Evolutionary conservation across 2,797 vertebrate species (phyloP).

Genomic region (Kryptolebias ocellatus): DNA sequence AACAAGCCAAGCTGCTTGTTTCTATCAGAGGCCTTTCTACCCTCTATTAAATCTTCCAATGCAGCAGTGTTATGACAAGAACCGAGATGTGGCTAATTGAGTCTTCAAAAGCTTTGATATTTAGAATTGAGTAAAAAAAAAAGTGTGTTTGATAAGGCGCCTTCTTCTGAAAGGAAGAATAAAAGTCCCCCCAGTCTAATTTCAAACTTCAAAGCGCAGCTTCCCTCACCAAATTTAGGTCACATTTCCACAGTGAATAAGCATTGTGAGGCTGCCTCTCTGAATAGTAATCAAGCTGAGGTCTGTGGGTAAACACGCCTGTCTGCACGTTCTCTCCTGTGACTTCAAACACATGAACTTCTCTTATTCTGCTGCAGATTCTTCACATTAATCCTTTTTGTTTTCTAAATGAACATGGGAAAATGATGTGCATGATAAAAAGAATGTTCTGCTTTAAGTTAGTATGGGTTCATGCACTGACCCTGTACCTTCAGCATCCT

Average conservation of each 20-base stretch:
- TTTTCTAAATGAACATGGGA: conserved; percentile 20
- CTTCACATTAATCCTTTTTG: conserved; percentile 28
- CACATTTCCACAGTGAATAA: conserved; percentile 82
- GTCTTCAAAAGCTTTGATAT: conserved; percentile 64
- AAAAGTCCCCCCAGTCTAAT: conserved; percentile 77
- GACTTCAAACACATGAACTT: conserved; percentile 53
- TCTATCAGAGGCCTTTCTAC: background rate
- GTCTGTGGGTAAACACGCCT: conserved; percentile 80
- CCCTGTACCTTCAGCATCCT: too few relatives aligned
- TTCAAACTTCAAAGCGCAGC: conserved; percentile 84
- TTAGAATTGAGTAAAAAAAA: conserved; percentile 63
- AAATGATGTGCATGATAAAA: background rate
- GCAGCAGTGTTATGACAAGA: conserved; percentile 28
- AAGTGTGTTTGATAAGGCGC: conserved; percentile 33
- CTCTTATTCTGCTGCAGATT: conserved; percentile 23
- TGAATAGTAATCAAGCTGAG: conserved; percentile 82
- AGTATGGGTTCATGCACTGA: background rate
- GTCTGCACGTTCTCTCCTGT: conserved; percentile 58
- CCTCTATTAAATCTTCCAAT: conserved; percentile 29
- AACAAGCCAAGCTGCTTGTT: conserved; percentile 22
- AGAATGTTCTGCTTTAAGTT: background rate
- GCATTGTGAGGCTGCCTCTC: conserved; percentile 79
- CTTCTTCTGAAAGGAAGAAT: conserved; percentile 54
- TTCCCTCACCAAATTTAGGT: conserved; percentile 80
- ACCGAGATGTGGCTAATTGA: conserved; percentile 50